These are phyloP conservation scores for Bombus difficillimus DNA, from an alignment of 1,140 invertebrate species.

Conservation along the genomic window DNA sequence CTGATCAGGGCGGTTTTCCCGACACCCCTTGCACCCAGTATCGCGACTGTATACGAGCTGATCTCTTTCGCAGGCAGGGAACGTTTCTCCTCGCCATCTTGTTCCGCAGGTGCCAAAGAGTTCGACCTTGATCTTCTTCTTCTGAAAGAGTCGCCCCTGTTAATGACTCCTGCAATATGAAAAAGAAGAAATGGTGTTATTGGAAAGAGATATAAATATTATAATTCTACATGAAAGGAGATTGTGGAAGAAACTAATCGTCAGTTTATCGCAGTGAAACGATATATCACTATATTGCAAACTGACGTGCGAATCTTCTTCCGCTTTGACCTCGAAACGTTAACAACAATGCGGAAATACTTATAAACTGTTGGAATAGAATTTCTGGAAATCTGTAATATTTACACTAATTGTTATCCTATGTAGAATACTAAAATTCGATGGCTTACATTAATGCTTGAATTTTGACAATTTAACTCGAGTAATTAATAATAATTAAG, in stretches of 20 bases:
- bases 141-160: slow-evolving; percentile 94
- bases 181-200: neutral
- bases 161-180: slow-evolving; percentile 89
- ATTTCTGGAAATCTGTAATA: no score
- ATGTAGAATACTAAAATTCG: no score
- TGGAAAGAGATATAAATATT: no score
- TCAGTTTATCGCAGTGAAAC: no score
- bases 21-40: slow-evolving; percentile 93
- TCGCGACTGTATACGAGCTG: slow-evolving; percentile 88
- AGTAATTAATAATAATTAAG: neutral
- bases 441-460: no score
- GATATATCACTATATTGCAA: no score
- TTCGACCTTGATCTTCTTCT: slow-evolving; percentile 90
- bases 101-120: slow-evolving; percentile 82
- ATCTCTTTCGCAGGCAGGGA: slow-evolving; percentile 83
- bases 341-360: neutral
- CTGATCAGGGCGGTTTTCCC: slow-evolving; percentile 95
- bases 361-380: neutral
- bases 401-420: no score
- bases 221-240: neutral
- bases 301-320: no score
- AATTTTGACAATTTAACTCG: neutral
- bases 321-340: no score
- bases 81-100: slow-evolving; percentile 74
- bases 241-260: neutral